phyloP scores from a whole-genome alignment of 2,888 invertebrate genomes.

The Orthonychiurus folsomi region DNA sequence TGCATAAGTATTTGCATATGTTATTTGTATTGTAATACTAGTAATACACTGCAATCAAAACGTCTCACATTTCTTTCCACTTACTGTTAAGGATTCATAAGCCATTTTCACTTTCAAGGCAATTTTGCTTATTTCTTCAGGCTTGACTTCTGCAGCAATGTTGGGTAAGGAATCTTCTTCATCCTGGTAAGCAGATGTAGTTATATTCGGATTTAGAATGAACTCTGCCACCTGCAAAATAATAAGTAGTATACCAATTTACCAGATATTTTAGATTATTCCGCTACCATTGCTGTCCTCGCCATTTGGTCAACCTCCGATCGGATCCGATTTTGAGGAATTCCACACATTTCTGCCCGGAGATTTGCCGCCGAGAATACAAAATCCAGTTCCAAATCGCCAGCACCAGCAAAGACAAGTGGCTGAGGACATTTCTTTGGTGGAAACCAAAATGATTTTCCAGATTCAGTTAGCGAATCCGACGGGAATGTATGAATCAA shows the following conservation, averaged over 20 bases:
- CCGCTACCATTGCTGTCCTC: neutral
- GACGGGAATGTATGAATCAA: slow-evolving; percentile 93
- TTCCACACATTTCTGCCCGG: slow-evolving; percentile 71
- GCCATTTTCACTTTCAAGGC: no score
- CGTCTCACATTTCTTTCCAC: neutral
- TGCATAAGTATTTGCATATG: no score
- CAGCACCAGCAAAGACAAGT: slow-evolving; percentile 53
- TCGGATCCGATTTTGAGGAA: slow-evolving; percentile 52
- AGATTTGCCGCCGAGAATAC: slow-evolving; percentile 84
- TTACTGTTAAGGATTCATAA: neutral
- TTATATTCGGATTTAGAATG: no score
- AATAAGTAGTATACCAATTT: neutral
- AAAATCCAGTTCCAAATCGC: slow-evolving; percentile 68
- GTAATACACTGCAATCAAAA: neutral
- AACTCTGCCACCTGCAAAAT: neutral
- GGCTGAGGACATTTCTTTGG: slow-evolving; percentile 89
- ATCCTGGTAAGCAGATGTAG: neutral
- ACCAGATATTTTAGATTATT: neutral
- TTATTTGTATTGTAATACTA: neutral
- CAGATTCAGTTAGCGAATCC: slow-evolving; percentile 74
- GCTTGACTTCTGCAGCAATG: neutral
- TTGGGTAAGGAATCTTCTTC: no score
- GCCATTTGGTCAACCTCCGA: neutral
- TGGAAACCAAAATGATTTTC: slow-evolving; percentile 95
- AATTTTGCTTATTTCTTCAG: neutral